A percentile compares a stretch with the other conserved stretches of the same genome.
phyloP scores from a whole-genome alignment of 2,797 vertebrate genomes.

The Acridotheres tristis region DNA sequence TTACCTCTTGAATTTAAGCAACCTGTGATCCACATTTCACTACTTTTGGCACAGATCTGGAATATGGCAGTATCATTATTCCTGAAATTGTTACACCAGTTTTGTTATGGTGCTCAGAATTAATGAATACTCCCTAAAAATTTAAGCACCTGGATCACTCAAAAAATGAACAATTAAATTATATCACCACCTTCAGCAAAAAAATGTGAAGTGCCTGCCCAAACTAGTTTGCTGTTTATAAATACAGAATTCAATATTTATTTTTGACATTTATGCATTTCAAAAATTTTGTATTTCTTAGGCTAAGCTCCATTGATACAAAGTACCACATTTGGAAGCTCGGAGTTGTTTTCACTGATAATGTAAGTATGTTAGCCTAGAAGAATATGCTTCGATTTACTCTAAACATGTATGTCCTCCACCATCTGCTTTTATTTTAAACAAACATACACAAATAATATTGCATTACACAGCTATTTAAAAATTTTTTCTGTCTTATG shows the following conservation, averaged over 20 bases:
- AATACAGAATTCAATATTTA: not conserved
- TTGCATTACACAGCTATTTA: not conserved
- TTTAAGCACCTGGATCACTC: not conserved
- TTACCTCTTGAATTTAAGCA: not conserved
- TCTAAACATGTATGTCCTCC: not conserved
- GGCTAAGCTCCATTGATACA: slow-evolving; percentile 96
- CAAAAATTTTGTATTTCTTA: slow-evolving; percentile 65
- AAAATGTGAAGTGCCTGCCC: not conserved
- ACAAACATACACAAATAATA: not conserved
- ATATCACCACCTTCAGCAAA: not conserved
- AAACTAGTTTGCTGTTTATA: not conserved
- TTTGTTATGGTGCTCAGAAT: not conserved
- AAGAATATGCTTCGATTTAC: not conserved
- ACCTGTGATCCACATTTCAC: not conserved
- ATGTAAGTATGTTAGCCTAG: slow-evolving; percentile 82
- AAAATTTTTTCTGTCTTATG: not conserved
- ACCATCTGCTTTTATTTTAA: slow-evolving; percentile 1
- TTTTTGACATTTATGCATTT: slow-evolving; percentile 6
- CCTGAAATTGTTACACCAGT: not conserved
- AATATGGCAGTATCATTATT: not conserved
- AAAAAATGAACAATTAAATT: not conserved
- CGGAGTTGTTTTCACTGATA: slow-evolving; percentile 98
- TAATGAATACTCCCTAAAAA: not conserved
- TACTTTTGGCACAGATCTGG: not conserved
- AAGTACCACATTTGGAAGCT: slow-evolving; percentile 98